These are phyloP conservation scores for Conops quadrifasciatus DNA, from an alignment of 2,888 invertebrate species.

Conservation along the genomic window DNA sequence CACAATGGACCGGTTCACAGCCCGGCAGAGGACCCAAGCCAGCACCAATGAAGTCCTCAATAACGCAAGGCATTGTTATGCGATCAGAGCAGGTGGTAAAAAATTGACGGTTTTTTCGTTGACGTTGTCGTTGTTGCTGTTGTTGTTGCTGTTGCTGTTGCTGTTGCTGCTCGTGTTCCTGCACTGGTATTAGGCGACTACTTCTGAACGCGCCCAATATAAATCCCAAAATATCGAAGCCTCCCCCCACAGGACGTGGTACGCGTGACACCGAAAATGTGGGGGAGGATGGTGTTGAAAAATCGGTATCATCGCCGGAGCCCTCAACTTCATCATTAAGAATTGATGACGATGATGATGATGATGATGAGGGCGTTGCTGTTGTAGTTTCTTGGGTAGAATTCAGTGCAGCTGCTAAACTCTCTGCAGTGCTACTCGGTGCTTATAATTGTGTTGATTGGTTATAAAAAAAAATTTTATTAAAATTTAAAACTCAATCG, in stretches of 20 bases:
- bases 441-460: not conserved
- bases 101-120: slow-evolving; percentile 51
- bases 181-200: slow-evolving; percentile 41
- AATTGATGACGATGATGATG: slow-evolving; percentile 43
- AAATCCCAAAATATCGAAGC: slow-evolving; percentile 62
- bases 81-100: slow-evolving; percentile 72
- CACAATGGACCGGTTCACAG: slow-evolving; percentile 84
- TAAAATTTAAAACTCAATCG: not conserved
- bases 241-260: slow-evolving; percentile 57
- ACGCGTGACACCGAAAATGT: slow-evolving; percentile 48
- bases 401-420: slow-evolving; percentile 15
- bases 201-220: slow-evolving; percentile 56
- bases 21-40: slow-evolving; percentile 61
- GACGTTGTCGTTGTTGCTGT: slow-evolving; percentile 25
- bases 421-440: not conserved
- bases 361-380: slow-evolving; percentile 37
- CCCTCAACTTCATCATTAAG: slow-evolving; percentile 66
- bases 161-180: not conserved
- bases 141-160: slow-evolving; percentile 29
- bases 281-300: slow-evolving; percentile 41
- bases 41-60: slow-evolving; percentile 79
- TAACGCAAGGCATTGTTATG: slow-evolving; percentile 83
- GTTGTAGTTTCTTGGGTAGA: slow-evolving; percentile 14
- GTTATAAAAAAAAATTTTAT: not conserved
- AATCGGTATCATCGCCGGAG: slow-evolving; percentile 66